Evolutionary conservation across 2,888 invertebrate genomes (phyloP), one percentile per base, ranked within the genome.

Genomic region (Ectemnius lituratus): DNA sequence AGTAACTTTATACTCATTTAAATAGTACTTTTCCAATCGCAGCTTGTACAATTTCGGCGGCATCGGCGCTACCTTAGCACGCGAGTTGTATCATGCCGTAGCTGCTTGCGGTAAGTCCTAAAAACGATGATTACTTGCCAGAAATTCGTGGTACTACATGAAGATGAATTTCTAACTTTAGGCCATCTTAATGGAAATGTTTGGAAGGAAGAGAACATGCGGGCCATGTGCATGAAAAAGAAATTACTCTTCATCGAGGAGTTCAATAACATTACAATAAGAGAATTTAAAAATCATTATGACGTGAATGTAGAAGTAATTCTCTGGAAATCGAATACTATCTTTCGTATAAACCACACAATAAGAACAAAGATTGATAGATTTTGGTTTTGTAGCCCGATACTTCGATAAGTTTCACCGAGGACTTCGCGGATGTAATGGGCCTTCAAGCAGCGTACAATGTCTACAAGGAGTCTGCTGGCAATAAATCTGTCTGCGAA

Each of bases 31-130:
- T 14, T 18, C 2, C 14, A 20, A 23, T 62, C 27, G 18, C 27
- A 62, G 62, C 14, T 20, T 52, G 3, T 13, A 23, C 11, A 23
- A 62, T 52, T 49, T 27, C 18, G 62, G 27, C 13, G n/a, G 23
- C n/a, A 52, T 46, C n/a, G 46, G 45, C 1, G 4, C 27, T 16
- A 37, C 27, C 13, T 0, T 62, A 13, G 62, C 49, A 4, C 62
- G 52, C 52, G 62, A 52, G 49, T 13, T 62, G 23, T 62, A 62
- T 2, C 27, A 62, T 18, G 52, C 4, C n/a, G 13, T 62, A 16
- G 27, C 4, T n/a, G 6, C 8, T 1, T 46, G 47, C 13, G 62
- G 62, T 62, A 16, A 11, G 27, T 49, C 1, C 14, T 49, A 2
- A 47, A 13, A 52, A n/a, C 13, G 13, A n/a, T 20, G 2, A 14